phyloP scores from a whole-genome alignment of 2,113 vertebrate genomes.

The Columbina picui region DNA sequence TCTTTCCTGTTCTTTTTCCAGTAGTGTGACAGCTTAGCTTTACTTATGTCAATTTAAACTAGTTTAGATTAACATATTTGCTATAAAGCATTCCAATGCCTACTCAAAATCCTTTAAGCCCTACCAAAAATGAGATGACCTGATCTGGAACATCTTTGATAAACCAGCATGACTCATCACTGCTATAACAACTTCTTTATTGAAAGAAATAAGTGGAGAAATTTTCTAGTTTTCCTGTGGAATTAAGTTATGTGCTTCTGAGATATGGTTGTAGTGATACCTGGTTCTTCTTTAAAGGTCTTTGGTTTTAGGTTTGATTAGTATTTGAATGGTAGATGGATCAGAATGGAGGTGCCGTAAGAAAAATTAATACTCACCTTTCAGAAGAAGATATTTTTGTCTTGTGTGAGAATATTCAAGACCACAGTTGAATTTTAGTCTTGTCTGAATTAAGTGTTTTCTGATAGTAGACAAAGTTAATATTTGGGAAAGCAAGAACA shows the following conservation, averaged over 20 bases:
- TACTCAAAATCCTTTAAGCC: conserved; percentile 14
- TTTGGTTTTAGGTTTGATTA: not conserved
- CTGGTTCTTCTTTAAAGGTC: not conserved
- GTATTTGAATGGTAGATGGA: not conserved
- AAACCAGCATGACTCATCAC: not conserved
- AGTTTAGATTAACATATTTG: not conserved
- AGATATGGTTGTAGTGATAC: not conserved
- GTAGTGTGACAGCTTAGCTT: not conserved
- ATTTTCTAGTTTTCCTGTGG: not conserved
- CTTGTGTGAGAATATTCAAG: not conserved
- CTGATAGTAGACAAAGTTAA: not conserved
- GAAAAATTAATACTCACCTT: not conserved
- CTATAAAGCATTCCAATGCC: not conserved
- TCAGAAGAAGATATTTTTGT: not conserved
- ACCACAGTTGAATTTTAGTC: too few species aligned
- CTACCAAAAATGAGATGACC: not conserved
- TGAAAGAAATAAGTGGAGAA: not conserved
- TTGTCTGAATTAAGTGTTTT: not conserved
- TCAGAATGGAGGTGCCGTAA: not conserved
- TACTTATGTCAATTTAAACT: not conserved
- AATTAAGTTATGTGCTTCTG: not conserved
- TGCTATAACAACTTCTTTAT: not conserved
- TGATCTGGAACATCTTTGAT: not conserved
- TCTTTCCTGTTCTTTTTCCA: not conserved
- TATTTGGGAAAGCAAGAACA: not conserved